phyloP scores from a whole-genome alignment of 2,888 invertebrate species.

The Melanchra persicariae region DNA sequence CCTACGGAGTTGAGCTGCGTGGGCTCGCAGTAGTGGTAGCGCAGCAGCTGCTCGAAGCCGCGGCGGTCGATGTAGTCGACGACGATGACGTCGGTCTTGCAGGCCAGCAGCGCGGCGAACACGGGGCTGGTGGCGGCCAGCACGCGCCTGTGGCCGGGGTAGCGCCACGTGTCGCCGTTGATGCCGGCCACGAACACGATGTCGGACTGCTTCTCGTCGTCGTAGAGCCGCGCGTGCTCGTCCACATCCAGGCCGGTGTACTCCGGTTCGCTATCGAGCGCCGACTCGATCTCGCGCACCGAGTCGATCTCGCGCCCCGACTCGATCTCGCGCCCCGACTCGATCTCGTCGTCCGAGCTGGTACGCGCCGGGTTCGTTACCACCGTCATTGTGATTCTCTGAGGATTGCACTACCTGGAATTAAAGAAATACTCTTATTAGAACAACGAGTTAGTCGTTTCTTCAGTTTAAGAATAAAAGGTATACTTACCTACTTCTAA shows the following conservation, averaged over 20 bases:
- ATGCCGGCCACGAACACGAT: constrained; percentile 92
- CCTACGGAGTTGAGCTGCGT: constrained; percentile 91
- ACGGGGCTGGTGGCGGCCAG: constrained; percentile 92
- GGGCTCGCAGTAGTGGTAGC: constrained; percentile 92
- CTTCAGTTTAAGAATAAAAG: not conserved
- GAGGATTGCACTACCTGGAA: constrained; percentile 76
- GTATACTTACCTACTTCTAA: too few species aligned
- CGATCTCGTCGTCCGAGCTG: constrained; percentile 79
- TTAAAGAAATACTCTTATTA: constrained; percentile 53
- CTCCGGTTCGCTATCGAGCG: constrained; percentile 59
- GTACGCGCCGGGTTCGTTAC: constrained; percentile 86
- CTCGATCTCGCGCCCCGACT: constrained; percentile 71
- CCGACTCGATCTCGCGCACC: constrained; percentile 78
- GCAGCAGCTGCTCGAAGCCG: constrained; percentile 92
- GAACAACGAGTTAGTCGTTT: not conserved
- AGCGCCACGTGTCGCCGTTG: constrained; percentile 92
- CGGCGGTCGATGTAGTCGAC: constrained; percentile 92
- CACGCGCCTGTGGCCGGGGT: constrained; percentile 92
- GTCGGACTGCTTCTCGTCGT: constrained; percentile 91
- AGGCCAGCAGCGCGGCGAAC: constrained; percentile 90
- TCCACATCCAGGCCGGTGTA: constrained; percentile 68
- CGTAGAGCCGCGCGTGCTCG: constrained; percentile 83
- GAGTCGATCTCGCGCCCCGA: constrained; percentile 65
- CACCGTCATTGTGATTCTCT: constrained; percentile 82
- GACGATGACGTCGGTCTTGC: constrained; percentile 85